Base-by-base conservation (phyloP, 92 coral and sea anemone genomes). In the Heliopora coerulea region DNA sequence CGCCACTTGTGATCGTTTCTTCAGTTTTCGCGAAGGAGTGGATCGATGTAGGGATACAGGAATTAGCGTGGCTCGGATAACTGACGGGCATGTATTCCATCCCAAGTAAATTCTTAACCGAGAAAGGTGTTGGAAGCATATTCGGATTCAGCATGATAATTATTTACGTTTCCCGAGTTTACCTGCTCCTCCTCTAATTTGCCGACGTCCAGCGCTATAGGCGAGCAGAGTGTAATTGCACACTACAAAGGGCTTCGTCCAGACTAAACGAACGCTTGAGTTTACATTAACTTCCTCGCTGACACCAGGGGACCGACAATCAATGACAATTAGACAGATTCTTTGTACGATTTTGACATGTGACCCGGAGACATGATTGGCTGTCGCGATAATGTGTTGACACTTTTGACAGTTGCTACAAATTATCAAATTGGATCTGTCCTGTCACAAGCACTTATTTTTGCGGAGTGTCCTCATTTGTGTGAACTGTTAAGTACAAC, bases 271-370 rank as follows among this genome's bases (percentile, higher is more conserved):
- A 70, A 41, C 63, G 77, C 77, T 70, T 54, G 62, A 70, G 77
- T 70, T 70, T 70, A 70, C 77, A 70, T 70, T 70, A 70, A 70
- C 77, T 70, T 70, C 77, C 77, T 70, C 33, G 57, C 57, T 67
- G 74, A 67, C 77, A 70, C 77, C 77, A 70, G 63, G 96, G 93
- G 91, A 86, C 83, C 89, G 99, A 90, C 97, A 92, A 92, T 92
- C 99, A 90, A 82, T 86, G 91, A 92, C 99, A 95, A 95, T 95
- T 95, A 95, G 89, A 89, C 95, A 86, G 99, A 90, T 92, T 91
- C 89, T 82, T 91, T 83, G 91, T 95, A 92, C 85, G 72, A 82
- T 81, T 75, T 83, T 95, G 99, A 95, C 99, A 96, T 90, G 87
- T 86, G 96, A 85, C 74, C 85, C 83, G 86, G 96, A 86, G 88